Base-by-base conservation (phyloP, 1,140 invertebrate genomes). In the Leptonema lineaticorne region DNA sequence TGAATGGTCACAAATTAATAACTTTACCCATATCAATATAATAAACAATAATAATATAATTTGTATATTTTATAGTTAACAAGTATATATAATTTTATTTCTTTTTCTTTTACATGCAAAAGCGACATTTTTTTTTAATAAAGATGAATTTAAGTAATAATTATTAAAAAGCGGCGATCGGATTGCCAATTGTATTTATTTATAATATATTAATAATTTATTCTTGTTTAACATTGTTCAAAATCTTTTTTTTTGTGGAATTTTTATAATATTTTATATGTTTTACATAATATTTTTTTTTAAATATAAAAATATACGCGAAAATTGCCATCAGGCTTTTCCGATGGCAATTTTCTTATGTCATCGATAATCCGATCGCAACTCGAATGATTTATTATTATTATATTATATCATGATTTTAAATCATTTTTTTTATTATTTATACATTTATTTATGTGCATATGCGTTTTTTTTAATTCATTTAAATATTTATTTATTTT, bases 61-160 rank as follows among this genome's bases (percentile, higher is more conserved):
- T n/a, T n/a, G n/a, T n/a, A n/a, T n/a, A n/a, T n/a, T n/a, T n/a
- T n/a, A n/a, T n/a, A n/a, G n/a, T n/a, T n/a, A n/a, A n/a, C n/a
- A n/a, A n/a, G n/a, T 37, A 37, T 37, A 8, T 37, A n/a, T 37
- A 37, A 37, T 8, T 37, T 8, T 37, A n/a, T 37, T n/a, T n/a
- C n/a, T n/a, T n/a, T n/a, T n/a, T 53, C 33, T 57, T 57, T 57
- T 59, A 9, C n/a, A 59, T 37, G 57, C 28, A 33, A 59, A 59
- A 59, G 30, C 57, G 26, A 59, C 20, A 57, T 48, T 22, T 45
- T 45, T n/a, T 14, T n/a, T 53, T 53, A 53, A 53, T 53, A 53
- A 14, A 41, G 24, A 26, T 53, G 50, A 53, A 53, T 53, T 53
- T 26, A 53, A 26, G 8, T 53, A 26, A 45, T 14, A n/a, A n/a